Evolutionary conservation across 1,140 invertebrate species (phyloP).

Genomic region (Acromyrmex charruanus): DNA sequence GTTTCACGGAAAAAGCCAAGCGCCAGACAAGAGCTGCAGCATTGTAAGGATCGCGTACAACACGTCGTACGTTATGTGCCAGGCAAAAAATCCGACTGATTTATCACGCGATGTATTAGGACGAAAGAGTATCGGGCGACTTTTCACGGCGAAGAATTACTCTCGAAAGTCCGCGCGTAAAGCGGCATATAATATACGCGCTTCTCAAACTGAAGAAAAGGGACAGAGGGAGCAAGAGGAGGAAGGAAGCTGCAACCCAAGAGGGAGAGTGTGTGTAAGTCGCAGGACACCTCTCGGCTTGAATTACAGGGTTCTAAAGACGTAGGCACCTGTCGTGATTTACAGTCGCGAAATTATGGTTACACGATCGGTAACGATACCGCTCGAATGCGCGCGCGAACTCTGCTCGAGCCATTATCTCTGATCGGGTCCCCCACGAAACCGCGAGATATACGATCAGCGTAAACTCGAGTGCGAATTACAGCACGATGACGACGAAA

Average conservation of each 20-base stretch:
- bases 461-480: slow-evolving; percentile 62
- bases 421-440: slow-evolving; percentile 62
- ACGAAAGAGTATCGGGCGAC: slow-evolving; percentile 42
- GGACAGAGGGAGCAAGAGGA: no score
- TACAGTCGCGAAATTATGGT: slow-evolving; percentile 76
- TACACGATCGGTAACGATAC: slow-evolving; percentile 74
- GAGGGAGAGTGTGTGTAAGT: slow-evolving; percentile 12
- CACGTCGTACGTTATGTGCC: slow-evolving; percentile 46
- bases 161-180: slow-evolving; percentile 58
- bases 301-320: slow-evolving; percentile 75
- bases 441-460: slow-evolving; percentile 73
- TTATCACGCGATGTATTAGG: slow-evolving; percentile 50
- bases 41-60: slow-evolving; percentile 52
- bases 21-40: slow-evolving; percentile 40
- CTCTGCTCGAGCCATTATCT: slow-evolving; percentile 65
- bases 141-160: slow-evolving; percentile 64
- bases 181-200: slow-evolving; percentile 55
- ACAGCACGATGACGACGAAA: slow-evolving; percentile 37
- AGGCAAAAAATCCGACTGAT: slow-evolving; percentile 57
- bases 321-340: slow-evolving; percentile 76
- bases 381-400: slow-evolving; percentile 50
- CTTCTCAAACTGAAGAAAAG: slow-evolving; percentile 15
- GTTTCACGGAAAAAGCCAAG: slow-evolving; percentile 11
- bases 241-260: background rate
- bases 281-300: slow-evolving; percentile 65